Conservation (phyloP, 2,113 vertebrate genomes). For the Dicrurus megarhynchus region DNA sequence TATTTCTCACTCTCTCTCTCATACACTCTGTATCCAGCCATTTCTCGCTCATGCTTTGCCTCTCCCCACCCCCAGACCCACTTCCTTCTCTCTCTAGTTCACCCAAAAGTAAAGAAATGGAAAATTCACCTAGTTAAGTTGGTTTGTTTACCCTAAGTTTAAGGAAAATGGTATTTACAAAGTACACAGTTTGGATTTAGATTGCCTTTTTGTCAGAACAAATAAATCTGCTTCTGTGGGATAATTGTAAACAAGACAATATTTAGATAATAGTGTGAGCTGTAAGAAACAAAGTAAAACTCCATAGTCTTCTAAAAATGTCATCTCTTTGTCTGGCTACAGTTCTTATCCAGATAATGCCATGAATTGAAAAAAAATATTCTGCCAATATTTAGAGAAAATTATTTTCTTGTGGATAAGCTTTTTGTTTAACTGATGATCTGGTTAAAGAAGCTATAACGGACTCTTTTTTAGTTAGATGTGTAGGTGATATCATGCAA, state of each 20-base stretch:
- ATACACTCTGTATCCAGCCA: not conserved
- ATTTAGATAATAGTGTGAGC: not conserved
- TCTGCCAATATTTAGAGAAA: not conserved
- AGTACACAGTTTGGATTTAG: not conserved
- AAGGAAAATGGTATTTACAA: not conserved
- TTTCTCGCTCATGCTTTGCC: not conserved
- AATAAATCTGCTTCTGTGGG: constrained; percentile 1
- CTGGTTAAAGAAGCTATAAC: not conserved
- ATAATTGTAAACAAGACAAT: not conserved
- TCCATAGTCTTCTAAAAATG: not conserved
- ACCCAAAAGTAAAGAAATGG: not conserved
- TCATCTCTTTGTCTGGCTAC: not conserved
- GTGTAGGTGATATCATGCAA: not conserved
- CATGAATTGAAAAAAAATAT: not conserved
- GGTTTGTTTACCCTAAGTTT: not conserved
- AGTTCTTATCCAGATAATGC: not conserved
- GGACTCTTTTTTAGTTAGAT: not conserved
- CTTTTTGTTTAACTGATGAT: constrained; percentile 9
- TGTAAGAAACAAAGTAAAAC: not conserved
- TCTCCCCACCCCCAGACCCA: not conserved
- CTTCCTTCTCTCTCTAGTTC: not conserved
- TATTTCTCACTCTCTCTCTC: not conserved
- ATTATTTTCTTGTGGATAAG: not conserved
- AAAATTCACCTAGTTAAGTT: not conserved
- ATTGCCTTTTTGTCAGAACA: not conserved